Conservation (phyloP, 2,113 vertebrate species). For the Labrus mixtus region DNA sequence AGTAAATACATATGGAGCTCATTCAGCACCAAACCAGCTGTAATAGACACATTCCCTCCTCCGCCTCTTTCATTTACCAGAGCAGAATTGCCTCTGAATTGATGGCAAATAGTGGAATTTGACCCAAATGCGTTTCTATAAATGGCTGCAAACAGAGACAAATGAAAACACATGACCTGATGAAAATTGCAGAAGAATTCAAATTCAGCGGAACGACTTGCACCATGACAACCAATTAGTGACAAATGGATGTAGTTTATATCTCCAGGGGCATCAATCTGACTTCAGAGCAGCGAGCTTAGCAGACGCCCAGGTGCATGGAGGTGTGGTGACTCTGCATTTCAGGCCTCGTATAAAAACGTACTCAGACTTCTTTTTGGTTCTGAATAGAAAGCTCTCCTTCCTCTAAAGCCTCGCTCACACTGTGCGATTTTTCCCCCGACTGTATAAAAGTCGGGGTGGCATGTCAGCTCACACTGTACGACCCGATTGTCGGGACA, state of each 20-base stretch:
- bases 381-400: too few relatives aligned
- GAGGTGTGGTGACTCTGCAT: not conserved
- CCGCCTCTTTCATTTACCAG: conserved; percentile 69
- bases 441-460: too few relatives aligned
- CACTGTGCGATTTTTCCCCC: too few relatives aligned
- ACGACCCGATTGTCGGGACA: too few relatives aligned
- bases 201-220: conserved; percentile 46
- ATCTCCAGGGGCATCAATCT: conserved; percentile 40
- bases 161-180: conserved; percentile 66
- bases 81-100: conserved; percentile 70
- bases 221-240: conserved; percentile 57
- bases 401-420: too few relatives aligned
- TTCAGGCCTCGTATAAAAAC: not conserved
- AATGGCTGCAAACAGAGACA: conserved; percentile 60
- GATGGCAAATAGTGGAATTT: conserved; percentile 73
- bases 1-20: conserved; percentile 71
- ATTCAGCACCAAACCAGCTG: conserved; percentile 68
- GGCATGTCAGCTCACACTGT: too few relatives aligned
- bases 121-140: conserved; percentile 63
- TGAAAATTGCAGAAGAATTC: conserved; percentile 60
- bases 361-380: not conserved
- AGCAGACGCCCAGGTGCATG: not conserved
- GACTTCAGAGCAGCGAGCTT: conserved; percentile 22
- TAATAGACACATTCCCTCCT: conserved; percentile 69
- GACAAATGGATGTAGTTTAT: conserved; percentile 39